Evolutionary conservation across 2,113 vertebrate species (phyloP), one percentile per base, ranked within the genome.

Genomic region (Oryzias javanicus): DNA sequence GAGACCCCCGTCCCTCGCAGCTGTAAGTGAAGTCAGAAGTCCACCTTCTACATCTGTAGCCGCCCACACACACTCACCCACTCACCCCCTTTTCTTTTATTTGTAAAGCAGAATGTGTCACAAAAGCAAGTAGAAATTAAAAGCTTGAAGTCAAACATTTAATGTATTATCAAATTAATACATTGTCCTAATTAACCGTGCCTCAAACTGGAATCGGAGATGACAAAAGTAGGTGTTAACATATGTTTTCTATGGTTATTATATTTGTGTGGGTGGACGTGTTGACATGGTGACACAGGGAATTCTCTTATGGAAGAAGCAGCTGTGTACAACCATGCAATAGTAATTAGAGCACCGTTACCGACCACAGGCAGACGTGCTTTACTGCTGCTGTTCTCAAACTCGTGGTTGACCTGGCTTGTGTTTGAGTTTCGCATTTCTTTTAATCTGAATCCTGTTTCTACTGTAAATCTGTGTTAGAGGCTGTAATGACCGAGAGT

Each of bases 1-100:
- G 82, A 88, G 79, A 86, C 84, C 85, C 83, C 83, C 19, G 81
- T 88, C 88, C 89, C 90, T 90, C 87, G 85, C 89, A 92, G 90
- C 90, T 92, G 91, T 87, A 83, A 81, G 86, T 82, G 79, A 82
- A 83, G 89, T 91, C 85, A 85, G 82, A 84, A 85, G 59, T 61
- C 82, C 76, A 85, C 77, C 76, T 86, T 81, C 82, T 79, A 82
- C 89, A 87, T 84, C 78, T 84, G 79, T 24, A 56, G 57, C 46
- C 72, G 44, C 60, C 63, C 58, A 35, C 35, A 12, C 49, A 14
- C 22, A 73, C 29, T n/a, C 13, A 14, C 25, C 19, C 52, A 15
- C 48, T 4, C 27, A 24, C 5, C 55, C n/a, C 29, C 18, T 59
- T 55, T 49, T 78, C 52, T 60, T 74, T 50, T n/a, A 52, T 47